Base-by-base conservation (phyloP, 1,140 invertebrate genomes). In the Dendroctonus valens region DNA sequence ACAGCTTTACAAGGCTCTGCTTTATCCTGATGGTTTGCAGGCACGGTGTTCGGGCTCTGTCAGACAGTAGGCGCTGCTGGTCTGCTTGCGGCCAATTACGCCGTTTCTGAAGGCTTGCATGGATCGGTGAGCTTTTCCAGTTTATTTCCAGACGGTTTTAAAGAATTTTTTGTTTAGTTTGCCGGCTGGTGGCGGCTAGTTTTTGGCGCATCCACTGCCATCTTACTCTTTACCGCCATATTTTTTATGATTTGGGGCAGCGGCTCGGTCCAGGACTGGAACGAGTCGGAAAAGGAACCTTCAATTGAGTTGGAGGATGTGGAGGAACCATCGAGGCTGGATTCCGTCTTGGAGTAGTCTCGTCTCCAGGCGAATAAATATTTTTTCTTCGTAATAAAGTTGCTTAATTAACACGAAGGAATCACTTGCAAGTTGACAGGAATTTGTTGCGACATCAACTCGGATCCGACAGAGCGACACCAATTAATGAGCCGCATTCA, bases 111-210 rank as follows among this genome's bases (percentile, higher is more conserved):
- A 73, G 83, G 83, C 41, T 74, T 85, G 41, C 83, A 84, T 65
- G 84, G 83, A 52, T 84, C 83, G 11, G 84, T 85, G 74, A 82
- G 80, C 26, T 26, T 81, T n/a, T 14, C 50, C 50, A 46, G 3
- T 4, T 57, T 44, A 49, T 51, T 6, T 65, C 44, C 58, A 58
- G 42, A 67, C 15, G 14, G 15, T 44, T 14, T 41, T 12, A 58
- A 58, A 9, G 3, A 39, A 60, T 50, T 12, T 46, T 46, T 55
- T 14, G 37, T 5, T 44, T 50, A 65, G 83, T 83, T 84, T 71
- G 83, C 83, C 8, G 83, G 83, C 12, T 85, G 83, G 15, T 85
- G 84, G 84, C 76, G 83, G 3, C 63, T 85, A 8, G 82, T 85
- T 0, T 85, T 85, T 52, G 83, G 84, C 0, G 81, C 83, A 2